phyloP scores from a whole-genome alignment of 2,888 invertebrate genomes.

The Anthoptus insignis region DNA sequence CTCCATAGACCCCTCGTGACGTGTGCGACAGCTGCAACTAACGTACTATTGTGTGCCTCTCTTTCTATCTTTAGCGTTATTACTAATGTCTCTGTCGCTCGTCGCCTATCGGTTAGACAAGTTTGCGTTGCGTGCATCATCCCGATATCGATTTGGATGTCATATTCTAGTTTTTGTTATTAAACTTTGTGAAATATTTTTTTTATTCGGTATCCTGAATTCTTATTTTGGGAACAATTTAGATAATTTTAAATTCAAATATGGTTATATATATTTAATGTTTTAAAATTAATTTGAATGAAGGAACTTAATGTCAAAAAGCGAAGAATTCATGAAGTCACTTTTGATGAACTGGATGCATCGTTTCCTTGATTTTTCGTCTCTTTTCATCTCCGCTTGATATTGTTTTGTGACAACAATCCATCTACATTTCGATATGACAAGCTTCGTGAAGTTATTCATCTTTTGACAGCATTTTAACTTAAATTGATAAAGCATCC shows the following conservation, averaged over 20 bases:
- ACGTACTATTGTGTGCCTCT: conserved; percentile 68
- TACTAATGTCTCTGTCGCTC: conserved; percentile 60
- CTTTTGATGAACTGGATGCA: conserved; percentile 14
- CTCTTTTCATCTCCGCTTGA: background rate
- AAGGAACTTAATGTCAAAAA: conserved; percentile 21
- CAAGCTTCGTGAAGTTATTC: conserved; percentile 17
- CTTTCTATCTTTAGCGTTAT: conserved; percentile 58
- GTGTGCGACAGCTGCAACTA: conserved; percentile 83
- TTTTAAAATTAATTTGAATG: conserved; percentile 1
- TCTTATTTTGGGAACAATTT: too few relatives aligned
- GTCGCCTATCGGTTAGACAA: conserved; percentile 67
- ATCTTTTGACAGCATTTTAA: conserved; percentile 26
- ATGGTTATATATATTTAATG: background rate
- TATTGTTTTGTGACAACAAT: conserved; percentile 21
- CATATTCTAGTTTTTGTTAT: background rate
- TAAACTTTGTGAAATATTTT: conserved; percentile 34
- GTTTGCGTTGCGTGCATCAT: conserved; percentile 60
- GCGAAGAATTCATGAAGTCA: conserved; percentile 8
- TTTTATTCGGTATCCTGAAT: conserved; percentile 4
- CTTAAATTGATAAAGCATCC: conserved; percentile 29
- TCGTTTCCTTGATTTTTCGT: conserved; percentile 7
- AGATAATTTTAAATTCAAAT: too few relatives aligned
- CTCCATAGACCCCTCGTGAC: conserved; percentile 78
- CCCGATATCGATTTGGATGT: conserved; percentile 69
- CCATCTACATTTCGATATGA: conserved; percentile 22